phyloP scores from a whole-genome alignment of 2,888 invertebrate species.

The Callosobruchus maculatus region DNA sequence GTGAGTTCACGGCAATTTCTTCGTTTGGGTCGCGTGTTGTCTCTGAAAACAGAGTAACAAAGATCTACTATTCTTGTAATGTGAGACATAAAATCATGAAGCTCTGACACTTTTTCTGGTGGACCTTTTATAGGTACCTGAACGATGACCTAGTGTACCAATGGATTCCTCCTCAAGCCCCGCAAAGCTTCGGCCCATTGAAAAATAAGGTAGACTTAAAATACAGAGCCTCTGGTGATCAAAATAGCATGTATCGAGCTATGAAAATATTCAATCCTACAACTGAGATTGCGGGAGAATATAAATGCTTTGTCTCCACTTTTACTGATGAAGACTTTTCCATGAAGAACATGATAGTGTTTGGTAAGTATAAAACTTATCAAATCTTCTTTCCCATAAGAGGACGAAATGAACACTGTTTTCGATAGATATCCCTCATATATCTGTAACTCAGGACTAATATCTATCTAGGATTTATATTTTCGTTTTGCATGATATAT shows the following conservation, averaged over 20 bases:
- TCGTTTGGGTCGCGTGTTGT: no score
- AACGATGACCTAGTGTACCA: constrained; percentile 72
- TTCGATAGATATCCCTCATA: no score
- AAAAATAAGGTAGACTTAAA: constrained; percentile 59
- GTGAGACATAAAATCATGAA: no score
- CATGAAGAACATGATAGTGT: constrained; percentile 63
- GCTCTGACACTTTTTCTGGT: no score
- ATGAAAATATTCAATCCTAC: constrained; percentile 65
- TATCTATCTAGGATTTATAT: no score
- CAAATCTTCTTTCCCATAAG: no score
- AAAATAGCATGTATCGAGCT: constrained; percentile 67
- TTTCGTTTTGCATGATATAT: no score
- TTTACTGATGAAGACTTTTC: constrained; percentile 65
- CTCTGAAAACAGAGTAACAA: no score
- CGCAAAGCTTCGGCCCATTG: constrained; percentile 60
- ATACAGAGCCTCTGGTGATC: constrained; percentile 63
- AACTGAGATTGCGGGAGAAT: constrained; percentile 68
- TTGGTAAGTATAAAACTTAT: constrained; percentile 51
- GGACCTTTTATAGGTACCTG: constrained; percentile 50
- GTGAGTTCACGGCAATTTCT: no score
- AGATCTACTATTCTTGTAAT: no score
- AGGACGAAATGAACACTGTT: no score
- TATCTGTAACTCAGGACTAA: no score
- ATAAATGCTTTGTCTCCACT: constrained; percentile 69
- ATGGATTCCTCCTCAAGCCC: constrained; percentile 70